Conservation (phyloP, 2,888 invertebrate species). For the Oxycera nigricornis region DNA sequence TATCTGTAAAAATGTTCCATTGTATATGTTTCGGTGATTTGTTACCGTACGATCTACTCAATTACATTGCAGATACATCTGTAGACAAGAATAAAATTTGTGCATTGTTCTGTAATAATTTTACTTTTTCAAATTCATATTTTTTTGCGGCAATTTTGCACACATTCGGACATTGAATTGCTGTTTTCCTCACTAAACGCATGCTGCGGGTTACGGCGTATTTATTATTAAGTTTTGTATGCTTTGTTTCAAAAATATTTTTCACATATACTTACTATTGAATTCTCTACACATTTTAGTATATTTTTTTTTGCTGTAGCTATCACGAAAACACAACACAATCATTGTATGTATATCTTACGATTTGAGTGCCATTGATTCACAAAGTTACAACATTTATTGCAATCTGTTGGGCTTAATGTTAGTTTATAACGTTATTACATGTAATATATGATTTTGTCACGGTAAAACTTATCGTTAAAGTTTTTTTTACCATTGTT, state of each 20-base stretch:
- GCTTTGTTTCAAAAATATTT: background rate
- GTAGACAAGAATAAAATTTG: slow-evolving; percentile 38
- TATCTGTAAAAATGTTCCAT: too few species aligned
- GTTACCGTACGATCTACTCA: background rate
- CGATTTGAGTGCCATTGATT: background rate
- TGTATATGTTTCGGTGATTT: slow-evolving; percentile 5
- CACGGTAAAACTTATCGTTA: background rate
- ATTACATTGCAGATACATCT: background rate
- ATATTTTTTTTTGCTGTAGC: background rate
- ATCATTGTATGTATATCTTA: background rate
- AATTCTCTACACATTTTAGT: background rate
- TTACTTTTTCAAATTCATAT: background rate
- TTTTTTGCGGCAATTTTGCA: background rate
- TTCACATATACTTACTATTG: background rate
- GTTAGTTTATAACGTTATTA: background rate
- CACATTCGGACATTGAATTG: too few species aligned
- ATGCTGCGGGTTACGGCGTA: too few species aligned
- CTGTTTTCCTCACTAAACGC: too few species aligned
- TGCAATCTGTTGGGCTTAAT: background rate
- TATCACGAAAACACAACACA: background rate
- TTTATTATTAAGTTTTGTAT: background rate
- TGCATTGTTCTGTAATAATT: slow-evolving; percentile 20
- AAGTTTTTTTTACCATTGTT: background rate
- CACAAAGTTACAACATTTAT: background rate
- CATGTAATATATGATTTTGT: background rate